Evolutionary conservation across 2,888 invertebrate genomes (phyloP).

Genomic region (Drosophila anceps): DNA sequence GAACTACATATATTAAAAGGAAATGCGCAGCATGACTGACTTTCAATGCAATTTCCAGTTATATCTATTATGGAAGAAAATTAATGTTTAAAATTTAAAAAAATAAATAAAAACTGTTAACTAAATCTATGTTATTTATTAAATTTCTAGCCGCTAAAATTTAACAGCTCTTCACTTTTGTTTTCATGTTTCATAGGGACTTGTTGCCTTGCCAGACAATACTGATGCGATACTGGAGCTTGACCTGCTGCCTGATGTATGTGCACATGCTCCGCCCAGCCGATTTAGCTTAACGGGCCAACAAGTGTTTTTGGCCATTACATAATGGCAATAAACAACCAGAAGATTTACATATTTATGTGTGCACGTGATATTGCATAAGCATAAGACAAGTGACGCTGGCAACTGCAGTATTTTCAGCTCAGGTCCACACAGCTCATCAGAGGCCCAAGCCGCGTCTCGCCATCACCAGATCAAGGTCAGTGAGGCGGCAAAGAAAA

Average conservation of each 20-base stretch:
- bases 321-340: constrained; percentile 62
- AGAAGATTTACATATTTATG: constrained; percentile 65
- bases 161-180: neutral
- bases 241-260: constrained; percentile 35
- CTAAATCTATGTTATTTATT: neutral
- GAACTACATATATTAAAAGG: no score
- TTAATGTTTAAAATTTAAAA: no score
- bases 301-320: constrained; percentile 57
- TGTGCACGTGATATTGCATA: constrained; percentile 70
- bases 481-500: constrained; percentile 48
- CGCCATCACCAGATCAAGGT: constrained; percentile 65
- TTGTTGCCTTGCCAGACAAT: neutral
- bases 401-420: constrained; percentile 50
- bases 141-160: neutral
- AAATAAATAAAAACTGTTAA: no score
- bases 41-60: no score
- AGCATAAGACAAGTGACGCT: constrained; percentile 48
- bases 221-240: constrained; percentile 9
- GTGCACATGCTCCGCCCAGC: constrained; percentile 17
- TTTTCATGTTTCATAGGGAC: neutral
- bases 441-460: constrained; percentile 35
- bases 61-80: no score
- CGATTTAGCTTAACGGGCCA: constrained; percentile 25
- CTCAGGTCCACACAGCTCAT: constrained; percentile 28
- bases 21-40: no score